These are phyloP conservation scores for Myotis yumanensis DNA, from an alignment of 2,113 vertebrate genomes.

Conservation along the genomic window DNA sequence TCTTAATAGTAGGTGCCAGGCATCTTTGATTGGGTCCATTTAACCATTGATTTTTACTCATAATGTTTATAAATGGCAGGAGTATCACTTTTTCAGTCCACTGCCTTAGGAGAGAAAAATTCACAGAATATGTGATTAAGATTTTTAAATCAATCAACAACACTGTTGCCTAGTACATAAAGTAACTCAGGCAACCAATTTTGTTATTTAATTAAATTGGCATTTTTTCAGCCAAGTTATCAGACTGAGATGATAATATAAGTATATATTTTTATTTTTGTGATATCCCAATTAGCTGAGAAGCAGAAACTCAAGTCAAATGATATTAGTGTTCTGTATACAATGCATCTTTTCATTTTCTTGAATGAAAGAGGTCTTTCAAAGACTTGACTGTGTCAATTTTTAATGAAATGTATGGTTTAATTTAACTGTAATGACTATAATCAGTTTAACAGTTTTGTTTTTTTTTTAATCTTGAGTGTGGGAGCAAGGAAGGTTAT, in stretches of 20 bases:
- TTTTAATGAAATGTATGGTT: neutral
- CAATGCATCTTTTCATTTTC: neutral
- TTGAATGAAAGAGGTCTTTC: neutral
- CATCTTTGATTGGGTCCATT: constrained; percentile 52
- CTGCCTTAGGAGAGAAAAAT: neutral
- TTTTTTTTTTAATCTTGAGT: neutral
- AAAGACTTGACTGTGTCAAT: neutral
- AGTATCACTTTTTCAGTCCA: constrained; percentile 27
- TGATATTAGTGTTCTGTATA: neutral
- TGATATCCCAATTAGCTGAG: neutral
- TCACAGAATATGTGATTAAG: constrained; percentile 7
- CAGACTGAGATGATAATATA: neutral
- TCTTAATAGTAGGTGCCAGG: neutral
- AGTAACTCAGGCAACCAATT: neutral
- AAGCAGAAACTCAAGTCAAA: constrained; percentile 23
- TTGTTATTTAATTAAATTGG: neutral
- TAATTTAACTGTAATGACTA: neutral
- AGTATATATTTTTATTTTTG: neutral
- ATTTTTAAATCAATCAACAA: constrained; percentile 7
- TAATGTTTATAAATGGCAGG: neutral
- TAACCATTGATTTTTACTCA: constrained; percentile 61
- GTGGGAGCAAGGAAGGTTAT: neutral
- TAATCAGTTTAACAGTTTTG: neutral
- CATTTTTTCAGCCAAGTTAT: constrained; percentile 16
- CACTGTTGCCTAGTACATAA: neutral